Base-by-base conservation (phyloP, 2,888 invertebrate genomes). In the Rhamphomyia laevipes region DNA sequence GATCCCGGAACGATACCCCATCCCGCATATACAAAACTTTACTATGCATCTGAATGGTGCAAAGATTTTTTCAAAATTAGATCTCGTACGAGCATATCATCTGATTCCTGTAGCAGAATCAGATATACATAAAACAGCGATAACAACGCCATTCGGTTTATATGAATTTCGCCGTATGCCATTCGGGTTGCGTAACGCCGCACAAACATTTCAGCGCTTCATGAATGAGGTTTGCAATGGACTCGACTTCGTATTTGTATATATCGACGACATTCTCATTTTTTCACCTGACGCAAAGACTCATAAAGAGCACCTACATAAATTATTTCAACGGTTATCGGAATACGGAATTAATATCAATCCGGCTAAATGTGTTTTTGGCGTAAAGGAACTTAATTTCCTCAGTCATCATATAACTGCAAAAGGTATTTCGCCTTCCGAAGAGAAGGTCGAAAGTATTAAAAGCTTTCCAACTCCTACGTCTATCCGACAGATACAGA, bases 141-240 rank as follows among this genome's bases (percentile, higher is more conserved):
- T 65, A 10, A 60, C 49, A 2, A 64, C 63, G 1, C 63, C 64
- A 1, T 63, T 64, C 48, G 63, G 63, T 2, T 48, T 64, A 4
- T 65, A 57, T 45, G 63, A 64, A 50, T 62, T 56, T 46, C 27
- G 52, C 1, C 30, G 21, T 6, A 65, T 64, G 63, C 50, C 59
- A 1, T 65, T 64, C 46, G 63, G 63, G 0, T 53, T 67, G 2
- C 47, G 58, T 0, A 64, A 64, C 45, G 61, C 63, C 2, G 61
- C 56, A 6, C 61, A 61, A 38, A 61, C 62, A 0, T 67, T 65
- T 47, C 61, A 63, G 47, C 17, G 47, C 2, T 61, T 61, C 46
- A 60, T 66, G 41, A 54, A 66, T 44, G 50, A 55, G n/a, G 38
- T 38, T 38, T 38, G 15, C n/a, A 15, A 11, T 16, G 38, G 38